Percentiles rank a stretch among this genome's conserved stretches.
Conservation (phyloP, 2,888 invertebrate genomes). For the Morinoia aosen region DNA sequence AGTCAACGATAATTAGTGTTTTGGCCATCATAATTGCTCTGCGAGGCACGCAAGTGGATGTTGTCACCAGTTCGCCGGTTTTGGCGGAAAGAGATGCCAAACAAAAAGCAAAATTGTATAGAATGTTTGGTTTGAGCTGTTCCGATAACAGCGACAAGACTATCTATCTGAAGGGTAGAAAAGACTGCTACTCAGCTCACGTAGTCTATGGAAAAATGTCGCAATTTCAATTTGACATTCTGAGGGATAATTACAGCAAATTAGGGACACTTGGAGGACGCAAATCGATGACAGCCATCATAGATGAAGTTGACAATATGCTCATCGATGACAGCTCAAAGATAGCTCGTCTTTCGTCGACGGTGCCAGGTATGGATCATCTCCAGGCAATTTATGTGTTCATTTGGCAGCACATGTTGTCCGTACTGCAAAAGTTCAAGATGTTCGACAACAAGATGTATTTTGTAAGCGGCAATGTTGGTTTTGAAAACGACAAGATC, state of each 20-base stretch:
- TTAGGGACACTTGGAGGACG: neutral
- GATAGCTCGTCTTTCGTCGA: neutral
- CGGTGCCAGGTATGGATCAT: neutral
- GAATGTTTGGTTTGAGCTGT: neutral
- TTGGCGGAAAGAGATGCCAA: conserved; percentile 20
- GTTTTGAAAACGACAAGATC: neutral
- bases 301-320: neutral
- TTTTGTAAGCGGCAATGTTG: neutral
- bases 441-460: neutral
- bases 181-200: neutral
- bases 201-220: conserved; percentile 5
- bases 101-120: neutral
- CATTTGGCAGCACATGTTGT: neutral
- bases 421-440: neutral
- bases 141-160: conserved; percentile 28
- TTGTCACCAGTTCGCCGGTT: conserved; percentile 33
- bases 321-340: neutral
- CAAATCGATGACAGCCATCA: neutral
- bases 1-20: neutral
- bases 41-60: neutral
- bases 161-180: neutral
- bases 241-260: conserved; percentile 18
- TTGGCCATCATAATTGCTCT: conserved; percentile 18
- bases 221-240: neutral
- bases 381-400: neutral